Base-by-base conservation (phyloP, 2,888 invertebrate species). In the Norana najaformis region DNA sequence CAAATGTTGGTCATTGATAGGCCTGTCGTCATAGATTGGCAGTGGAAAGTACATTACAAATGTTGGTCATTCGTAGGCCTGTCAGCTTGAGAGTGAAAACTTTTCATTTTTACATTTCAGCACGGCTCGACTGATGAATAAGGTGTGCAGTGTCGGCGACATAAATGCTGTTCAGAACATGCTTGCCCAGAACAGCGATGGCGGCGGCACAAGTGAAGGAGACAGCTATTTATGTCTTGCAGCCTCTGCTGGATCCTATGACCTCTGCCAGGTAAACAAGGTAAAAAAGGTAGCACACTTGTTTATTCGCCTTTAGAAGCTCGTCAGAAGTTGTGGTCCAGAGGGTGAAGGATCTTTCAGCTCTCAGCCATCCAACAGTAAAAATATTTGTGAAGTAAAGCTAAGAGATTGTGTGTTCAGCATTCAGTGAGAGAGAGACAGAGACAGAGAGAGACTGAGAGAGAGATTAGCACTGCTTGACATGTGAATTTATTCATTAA, bases 211-310 rank as follows among this genome's bases (percentile, higher is more conserved):
- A 98, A 98, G 95, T 83, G 98, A 98, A 95, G 98, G 98, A 92
- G 99, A 99, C 95, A 98, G 98, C 94, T 96, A 99, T 92, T 96
- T 99, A 92, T 98, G 98, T 90, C 96, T 99, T 93, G 99, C 99
- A 91, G 99, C 99, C 95, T 98, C 98, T 92, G 98, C 98, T 92
- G 99, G 99, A 89, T 98, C 98, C 96, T 98, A 97, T 96, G 98
- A 98, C 95, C 96, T 99, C 93, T 98, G 98, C 93, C 98, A 98
- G 96, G 90, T 90, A 83, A 69, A 69, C 69, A 69, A 69, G 69
- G 69, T 69, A 69, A 69, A 30, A 69, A 8, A n/a, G 69, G 11
- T 69, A 69, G 30, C 69, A n/a, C 69, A 69, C 69, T 69, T 69
- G 69, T 69, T 30, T 69, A n/a, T n/a, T 0, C 69, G n/a, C 69